Evolutionary conservation across 2,113 vertebrate species (phyloP).

Genomic region (Rhinopithecus roxellana): DNA sequence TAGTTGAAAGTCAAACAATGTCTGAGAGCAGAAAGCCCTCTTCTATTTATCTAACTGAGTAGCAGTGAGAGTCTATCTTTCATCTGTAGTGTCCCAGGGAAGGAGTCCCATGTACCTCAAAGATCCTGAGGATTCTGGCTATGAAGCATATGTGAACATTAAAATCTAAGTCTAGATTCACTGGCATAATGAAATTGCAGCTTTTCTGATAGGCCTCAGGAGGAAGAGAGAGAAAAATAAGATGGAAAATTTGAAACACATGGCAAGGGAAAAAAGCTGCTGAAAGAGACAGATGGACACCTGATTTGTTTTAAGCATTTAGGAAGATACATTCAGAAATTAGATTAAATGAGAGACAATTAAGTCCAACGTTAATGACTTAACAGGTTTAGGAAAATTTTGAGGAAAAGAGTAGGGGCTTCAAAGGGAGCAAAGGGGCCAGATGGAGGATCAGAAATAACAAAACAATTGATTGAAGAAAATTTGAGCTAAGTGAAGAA

Average conservation of each 20-base stretch:
- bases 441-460: not conserved
- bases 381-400: slow-evolving; percentile 35
- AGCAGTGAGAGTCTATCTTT: not conserved
- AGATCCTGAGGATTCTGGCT: not conserved
- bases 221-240: not conserved
- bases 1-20: not conserved
- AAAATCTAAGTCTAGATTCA: not conserved
- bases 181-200: not conserved
- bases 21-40: not conserved
- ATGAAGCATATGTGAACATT: not conserved
- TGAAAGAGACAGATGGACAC: slow-evolving; percentile 25
- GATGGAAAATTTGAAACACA: not conserved
- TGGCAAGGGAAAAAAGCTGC: not conserved
- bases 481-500: not conserved
- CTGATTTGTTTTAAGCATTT: slow-evolving; percentile 17
- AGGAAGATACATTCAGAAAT: not conserved
- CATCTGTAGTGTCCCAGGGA: not conserved
- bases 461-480: not conserved
- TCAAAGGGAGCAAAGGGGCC: not conserved
- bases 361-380: slow-evolving; percentile 8
- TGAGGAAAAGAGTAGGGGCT: not conserved
- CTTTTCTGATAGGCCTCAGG: not conserved
- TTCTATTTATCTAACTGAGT: not conserved
- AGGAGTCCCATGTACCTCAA: not conserved
- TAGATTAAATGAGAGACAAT: slow-evolving; percentile 29